A percentile compares a stretch with the other conserved stretches of the same genome.
phyloP scores from a whole-genome alignment of 2,797 vertebrate species.

The Crotalus adamanteus region DNA sequence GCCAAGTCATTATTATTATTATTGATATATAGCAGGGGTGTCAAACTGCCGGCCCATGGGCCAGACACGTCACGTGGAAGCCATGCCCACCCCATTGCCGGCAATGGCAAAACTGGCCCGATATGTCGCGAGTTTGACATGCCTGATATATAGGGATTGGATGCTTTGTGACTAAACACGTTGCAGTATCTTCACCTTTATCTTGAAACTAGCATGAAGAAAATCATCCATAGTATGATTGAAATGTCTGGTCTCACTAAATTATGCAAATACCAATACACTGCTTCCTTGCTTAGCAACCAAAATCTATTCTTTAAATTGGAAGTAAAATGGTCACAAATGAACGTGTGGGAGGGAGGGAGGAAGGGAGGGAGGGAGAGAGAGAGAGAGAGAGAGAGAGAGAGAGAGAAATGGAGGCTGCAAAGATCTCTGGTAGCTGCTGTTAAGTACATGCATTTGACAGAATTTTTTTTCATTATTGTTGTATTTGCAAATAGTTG shows the following conservation, averaged over 20 bases:
- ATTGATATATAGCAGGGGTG: no score
- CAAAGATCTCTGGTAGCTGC: neutral
- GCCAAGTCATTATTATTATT: no score
- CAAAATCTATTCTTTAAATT: neutral
- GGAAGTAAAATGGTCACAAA: neutral
- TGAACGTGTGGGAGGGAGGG: no score
- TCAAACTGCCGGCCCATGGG: no score
- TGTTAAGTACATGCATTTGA: neutral
- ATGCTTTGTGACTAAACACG: neutral
- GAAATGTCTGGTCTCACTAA: neutral
- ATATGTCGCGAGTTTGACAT: no score
- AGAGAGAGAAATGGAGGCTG: neutral
- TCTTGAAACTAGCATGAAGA: neutral
- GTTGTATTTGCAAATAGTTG: neutral
- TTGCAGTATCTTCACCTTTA: neutral
- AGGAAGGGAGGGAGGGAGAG: fast-evolving
- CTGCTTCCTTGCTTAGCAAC: no score
- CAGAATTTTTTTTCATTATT: neutral
- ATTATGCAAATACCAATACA: neutral
- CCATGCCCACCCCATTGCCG: no score
- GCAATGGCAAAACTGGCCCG: no score
- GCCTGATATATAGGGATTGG: neutral
- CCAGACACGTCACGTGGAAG: no score
- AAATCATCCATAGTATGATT: neutral
- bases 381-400: neutral